Evolutionary conservation across 2,888 invertebrate genomes (phyloP).

Genomic region (Sabatieria punctata): DNA sequence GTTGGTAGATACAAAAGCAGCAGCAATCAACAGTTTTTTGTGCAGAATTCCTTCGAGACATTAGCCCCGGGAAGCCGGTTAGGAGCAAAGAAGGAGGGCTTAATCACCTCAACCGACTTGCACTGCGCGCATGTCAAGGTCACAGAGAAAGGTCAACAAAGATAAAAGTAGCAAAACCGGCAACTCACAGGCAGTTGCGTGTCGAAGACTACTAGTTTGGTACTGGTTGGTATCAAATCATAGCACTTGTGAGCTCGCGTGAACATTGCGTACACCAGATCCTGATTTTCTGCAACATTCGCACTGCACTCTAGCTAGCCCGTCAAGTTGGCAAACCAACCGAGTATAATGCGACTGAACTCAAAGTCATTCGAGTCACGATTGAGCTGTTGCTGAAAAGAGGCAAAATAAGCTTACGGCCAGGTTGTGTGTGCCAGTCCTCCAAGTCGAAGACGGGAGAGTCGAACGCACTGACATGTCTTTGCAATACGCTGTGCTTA

Average conservation of each 20-base stretch:
- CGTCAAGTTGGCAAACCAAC: neutral
- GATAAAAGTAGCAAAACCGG: no score
- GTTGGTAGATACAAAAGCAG: neutral
- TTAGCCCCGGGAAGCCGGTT: no score
- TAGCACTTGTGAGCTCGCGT: constrained; percentile 99
- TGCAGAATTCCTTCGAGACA: neutral
- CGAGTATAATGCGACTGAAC: neutral
- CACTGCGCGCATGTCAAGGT: no score
- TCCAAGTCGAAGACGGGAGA: no score
- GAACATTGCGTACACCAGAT: constrained; percentile 43
- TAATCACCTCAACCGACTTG: no score
- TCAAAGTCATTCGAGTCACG: neutral
- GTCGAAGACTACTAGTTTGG: constrained; percentile 97
- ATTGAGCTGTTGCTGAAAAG: neutral
- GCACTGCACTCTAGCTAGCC: neutral
- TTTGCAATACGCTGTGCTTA: no score
- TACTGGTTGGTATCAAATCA: constrained; percentile 96
- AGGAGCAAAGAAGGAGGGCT: no score
- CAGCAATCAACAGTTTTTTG: constrained; percentile 5
- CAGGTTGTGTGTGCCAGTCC: no score
- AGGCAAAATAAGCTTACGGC: neutral
- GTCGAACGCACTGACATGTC: no score
- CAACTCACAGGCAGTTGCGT: constrained; percentile 71
- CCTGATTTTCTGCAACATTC: constrained; percentile 18
- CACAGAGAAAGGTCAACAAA: no score